Conservation (phyloP, 2,888 invertebrate genomes). For the Archips crataeganus region DNA sequence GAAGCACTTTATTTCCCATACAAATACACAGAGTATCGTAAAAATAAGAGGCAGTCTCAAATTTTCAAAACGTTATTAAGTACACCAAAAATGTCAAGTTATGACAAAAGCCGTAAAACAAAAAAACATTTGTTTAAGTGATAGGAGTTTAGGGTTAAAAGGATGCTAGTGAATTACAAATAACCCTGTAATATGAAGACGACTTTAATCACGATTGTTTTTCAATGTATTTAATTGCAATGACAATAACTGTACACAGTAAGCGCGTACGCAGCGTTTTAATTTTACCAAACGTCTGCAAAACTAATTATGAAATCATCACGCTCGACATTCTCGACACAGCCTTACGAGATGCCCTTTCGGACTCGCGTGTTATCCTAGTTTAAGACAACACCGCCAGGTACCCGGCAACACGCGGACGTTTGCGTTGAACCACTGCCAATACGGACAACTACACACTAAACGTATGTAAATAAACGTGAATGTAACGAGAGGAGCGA, state of each 20-base stretch:
- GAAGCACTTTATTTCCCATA: too few relatives aligned
- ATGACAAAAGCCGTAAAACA: too few relatives aligned
- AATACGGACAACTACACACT: constrained; percentile 13
- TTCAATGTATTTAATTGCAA: too few relatives aligned
- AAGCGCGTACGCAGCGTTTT: not conserved
- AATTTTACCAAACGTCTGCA: constrained; percentile 10
- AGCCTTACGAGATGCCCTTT: constrained; percentile 5
- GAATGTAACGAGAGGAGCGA: not conserved
- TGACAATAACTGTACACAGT: not conserved
- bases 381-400: constrained; percentile 30
- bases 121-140: too few relatives aligned
- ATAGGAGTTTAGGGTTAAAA: too few relatives aligned
- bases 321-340: not conserved
- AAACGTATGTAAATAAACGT: constrained; percentile 15
- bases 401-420: constrained; percentile 16
- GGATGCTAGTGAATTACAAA: too few relatives aligned
- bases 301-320: constrained; percentile 28
- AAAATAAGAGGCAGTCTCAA: too few relatives aligned
- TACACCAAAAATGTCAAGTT: too few relatives aligned
- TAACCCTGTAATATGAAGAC: too few relatives aligned
- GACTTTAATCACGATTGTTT: too few relatives aligned
- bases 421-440: constrained; percentile 14
- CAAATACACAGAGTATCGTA: too few relatives aligned
- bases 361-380: constrained; percentile 18
- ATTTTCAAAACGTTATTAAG: too few relatives aligned